Percentiles rank a stretch among this genome's conserved stretches.
These are phyloP conservation scores for Otis tarda DNA, from an alignment of 2,113 vertebrate genomes.

Conservation along the genomic window DNA sequence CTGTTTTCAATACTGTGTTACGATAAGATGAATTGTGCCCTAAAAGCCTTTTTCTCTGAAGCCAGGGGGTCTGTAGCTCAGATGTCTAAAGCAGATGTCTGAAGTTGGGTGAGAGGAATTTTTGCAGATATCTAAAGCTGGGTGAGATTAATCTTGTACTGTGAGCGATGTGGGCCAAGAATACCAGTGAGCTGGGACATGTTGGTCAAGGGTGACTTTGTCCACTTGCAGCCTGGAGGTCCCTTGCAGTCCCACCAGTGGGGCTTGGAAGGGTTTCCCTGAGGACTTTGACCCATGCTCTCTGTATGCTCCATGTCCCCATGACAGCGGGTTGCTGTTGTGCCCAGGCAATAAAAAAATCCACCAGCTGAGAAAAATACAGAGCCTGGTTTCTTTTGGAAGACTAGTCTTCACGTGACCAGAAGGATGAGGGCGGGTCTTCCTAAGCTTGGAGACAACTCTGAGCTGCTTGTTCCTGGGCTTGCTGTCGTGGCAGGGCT, in stretches of 20 bases:
- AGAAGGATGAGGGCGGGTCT: background rate
- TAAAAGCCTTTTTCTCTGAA: background rate
- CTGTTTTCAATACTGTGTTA: fast-evolving
- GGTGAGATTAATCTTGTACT: background rate
- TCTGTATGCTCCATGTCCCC: fast-evolving
- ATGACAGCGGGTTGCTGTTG: fast-evolving
- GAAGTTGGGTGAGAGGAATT: fast-evolving
- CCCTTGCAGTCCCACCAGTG: background rate
- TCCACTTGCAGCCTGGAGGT: background rate
- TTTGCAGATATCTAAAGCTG: background rate
- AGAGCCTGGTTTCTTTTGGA: background rate
- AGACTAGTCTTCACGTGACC: fast-evolving
- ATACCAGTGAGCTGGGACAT: fast-evolving
- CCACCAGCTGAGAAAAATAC: background rate
- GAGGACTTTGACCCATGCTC: background rate
- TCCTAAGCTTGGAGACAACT: background rate
- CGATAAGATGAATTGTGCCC: background rate
- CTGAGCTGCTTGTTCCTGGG: background rate
- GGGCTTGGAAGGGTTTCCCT: background rate
- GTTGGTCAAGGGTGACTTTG: background rate
- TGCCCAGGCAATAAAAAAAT: background rate
- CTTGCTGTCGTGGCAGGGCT: background rate
- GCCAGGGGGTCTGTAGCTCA: background rate
- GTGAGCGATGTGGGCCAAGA: background rate
- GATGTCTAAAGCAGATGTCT: background rate